These are phyloP conservation scores for Bradypodion ventrale DNA, from an alignment of 2,797 vertebrate species.

Conservation along the genomic window DNA sequence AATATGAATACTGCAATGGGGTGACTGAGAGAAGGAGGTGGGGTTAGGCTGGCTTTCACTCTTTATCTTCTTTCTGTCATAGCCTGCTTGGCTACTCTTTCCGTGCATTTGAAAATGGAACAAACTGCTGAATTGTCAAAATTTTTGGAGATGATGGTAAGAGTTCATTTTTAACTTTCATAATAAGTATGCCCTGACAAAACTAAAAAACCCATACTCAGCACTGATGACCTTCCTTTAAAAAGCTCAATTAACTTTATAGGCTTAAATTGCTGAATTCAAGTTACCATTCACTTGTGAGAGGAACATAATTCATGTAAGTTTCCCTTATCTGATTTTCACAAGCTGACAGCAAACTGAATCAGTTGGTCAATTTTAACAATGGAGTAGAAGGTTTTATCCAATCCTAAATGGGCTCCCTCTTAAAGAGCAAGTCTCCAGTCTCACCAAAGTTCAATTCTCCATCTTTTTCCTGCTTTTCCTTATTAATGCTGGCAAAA, in stretches of 20 bases:
- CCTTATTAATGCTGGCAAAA: no score
- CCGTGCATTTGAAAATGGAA: not conserved
- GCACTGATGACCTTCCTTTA: no score
- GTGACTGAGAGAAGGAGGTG: not conserved
- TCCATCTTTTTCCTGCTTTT: no score
- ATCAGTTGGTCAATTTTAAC: not conserved
- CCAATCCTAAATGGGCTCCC: not conserved
- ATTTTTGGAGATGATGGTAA: no score
- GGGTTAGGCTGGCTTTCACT: no score
- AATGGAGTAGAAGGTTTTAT: no score
- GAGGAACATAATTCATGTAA: not conserved
- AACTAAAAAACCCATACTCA: no score
- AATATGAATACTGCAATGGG: not conserved
- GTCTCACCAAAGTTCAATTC: no score
- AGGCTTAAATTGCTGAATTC: not conserved
- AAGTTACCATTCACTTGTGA: not conserved
- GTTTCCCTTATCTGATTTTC: not conserved
- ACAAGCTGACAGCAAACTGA: not conserved
- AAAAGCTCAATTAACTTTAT: no score
- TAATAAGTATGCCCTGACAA: no score
- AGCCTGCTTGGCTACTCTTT: not conserved
- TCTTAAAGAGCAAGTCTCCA: not conserved
- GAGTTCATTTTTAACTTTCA: no score
- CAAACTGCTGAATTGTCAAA: not conserved
- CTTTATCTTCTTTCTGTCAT: no score